Base-by-base conservation (phyloP, 2,888 invertebrate species). In the Parapristionchus giblindavisi region DNA sequence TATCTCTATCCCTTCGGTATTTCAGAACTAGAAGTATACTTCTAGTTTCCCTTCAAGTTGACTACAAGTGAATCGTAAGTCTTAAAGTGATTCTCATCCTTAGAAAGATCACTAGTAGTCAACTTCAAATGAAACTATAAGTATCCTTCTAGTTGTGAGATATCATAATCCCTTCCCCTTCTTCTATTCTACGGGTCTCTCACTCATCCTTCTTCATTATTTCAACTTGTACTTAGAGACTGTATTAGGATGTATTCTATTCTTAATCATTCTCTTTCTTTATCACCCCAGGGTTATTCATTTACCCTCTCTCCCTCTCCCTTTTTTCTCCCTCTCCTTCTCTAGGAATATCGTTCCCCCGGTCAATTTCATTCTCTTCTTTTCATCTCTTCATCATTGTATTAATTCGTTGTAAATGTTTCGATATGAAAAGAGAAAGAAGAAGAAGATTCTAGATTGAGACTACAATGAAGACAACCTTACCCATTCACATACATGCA, bases 401-500 rank as follows among this genome's bases (percentile, higher is more conserved):
- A 66, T n/a, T 43, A 48, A 6, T 48, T 48, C 48, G 48, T 48
- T 48, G 48, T 48, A 61, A 61, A 61, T 61, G 61, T 61, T 61
- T 61, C 61, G 38, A 61, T 61, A 36, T 60, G 34, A 60, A 60
- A 38, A 61, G 60, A 40, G 61, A 61, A n/a, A 61, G 60, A 38
- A n/a, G n/a, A n/a, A n/a, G n/a, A n/a, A n/a, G n/a, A 11, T 36
- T 24, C 40, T 14, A 36, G 40, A 61, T 36, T 36, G 61, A 61
- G 40, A 27, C n/a, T n/a, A n/a, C n/a, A n/a, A n/a, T n/a, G n/a
- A n/a, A n/a, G n/a, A n/a, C n/a, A n/a, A n/a, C n/a, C n/a, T 24
- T 24, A 56, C 24, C n/a, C 66, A 66, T 66, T 66, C 66, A 61
- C 48, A 66, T 51, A 29, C 36, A 66, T 66, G 66, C 66, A 66